These are phyloP conservation scores for Eonycteris spelaea DNA, from an alignment of 2,113 vertebrate genomes.

Conservation along the genomic window DNA sequence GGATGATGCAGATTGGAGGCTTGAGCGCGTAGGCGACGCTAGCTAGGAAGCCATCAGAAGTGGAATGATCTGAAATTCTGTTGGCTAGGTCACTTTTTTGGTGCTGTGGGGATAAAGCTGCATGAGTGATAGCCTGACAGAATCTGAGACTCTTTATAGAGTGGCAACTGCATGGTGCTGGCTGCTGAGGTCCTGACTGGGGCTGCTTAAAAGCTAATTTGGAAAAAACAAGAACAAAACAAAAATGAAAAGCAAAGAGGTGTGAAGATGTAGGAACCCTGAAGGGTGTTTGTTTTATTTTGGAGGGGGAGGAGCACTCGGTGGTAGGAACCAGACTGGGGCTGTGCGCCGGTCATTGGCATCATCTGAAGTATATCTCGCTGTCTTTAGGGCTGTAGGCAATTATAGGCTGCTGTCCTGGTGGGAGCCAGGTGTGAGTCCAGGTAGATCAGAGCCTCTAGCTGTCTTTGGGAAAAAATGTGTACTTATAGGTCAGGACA, in stretches of 20 bases:
- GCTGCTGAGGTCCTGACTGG: neutral
- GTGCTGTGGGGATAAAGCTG: neutral
- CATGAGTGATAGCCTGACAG: neutral
- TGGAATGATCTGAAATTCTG: neutral
- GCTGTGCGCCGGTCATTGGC: neutral
- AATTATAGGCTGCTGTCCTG: neutral
- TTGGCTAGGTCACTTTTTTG: neutral
- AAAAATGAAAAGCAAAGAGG: neutral
- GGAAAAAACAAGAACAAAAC: neutral
- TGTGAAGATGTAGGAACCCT: neutral
- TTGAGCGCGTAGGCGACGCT: neutral
- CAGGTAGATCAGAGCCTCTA: neutral
- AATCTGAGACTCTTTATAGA: neutral
- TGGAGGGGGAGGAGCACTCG: neutral
- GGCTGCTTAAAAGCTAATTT: neutral
- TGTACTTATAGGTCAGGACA: neutral
- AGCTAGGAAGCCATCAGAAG: neutral
- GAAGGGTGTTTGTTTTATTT: neutral
- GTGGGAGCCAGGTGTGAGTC: neutral
- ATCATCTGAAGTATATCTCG: neutral
- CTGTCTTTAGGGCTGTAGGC: neutral
- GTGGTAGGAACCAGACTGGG: neutral
- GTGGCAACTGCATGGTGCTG: neutral
- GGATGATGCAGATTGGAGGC: constrained; percentile 37
- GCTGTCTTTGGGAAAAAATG: neutral